Percentiles rank a stretch among this genome's conserved stretches.
Conservation (phyloP, 2,113 vertebrate genomes). For the Cnemophilus loriae region DNA sequence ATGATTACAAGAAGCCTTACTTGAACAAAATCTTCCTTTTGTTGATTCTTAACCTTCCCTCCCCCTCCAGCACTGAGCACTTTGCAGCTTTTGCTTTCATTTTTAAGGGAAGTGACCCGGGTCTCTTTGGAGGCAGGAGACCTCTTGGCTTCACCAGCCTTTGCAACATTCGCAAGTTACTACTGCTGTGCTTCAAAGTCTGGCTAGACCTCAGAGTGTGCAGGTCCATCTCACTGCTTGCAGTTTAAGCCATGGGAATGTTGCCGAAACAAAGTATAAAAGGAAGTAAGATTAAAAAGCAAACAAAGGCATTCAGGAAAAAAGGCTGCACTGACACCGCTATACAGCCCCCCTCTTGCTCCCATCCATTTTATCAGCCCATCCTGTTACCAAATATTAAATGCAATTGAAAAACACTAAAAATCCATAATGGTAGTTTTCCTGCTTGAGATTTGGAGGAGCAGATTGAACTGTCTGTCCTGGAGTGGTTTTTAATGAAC, state of each 20-base stretch:
- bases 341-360: not conserved
- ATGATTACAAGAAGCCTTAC: not conserved
- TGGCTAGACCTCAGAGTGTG: not conserved
- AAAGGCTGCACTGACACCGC: not conserved
- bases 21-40: not conserved
- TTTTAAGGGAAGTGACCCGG: not conserved
- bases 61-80: not conserved
- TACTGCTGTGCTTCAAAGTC: not conserved
- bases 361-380: not conserved
- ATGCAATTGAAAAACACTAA: not conserved
- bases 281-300: not conserved
- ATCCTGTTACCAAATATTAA: not conserved
- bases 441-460: not conserved
- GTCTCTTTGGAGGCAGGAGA: not conserved
- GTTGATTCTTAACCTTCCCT: not conserved
- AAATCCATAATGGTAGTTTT: not conserved
- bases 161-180: fast-evolving
- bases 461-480: not conserved
- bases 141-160: not conserved
- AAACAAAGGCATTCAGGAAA: not conserved
- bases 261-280: not conserved
- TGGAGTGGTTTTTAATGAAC: not conserved
- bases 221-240: not conserved
- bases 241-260: not conserved
- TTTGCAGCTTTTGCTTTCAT: not conserved